A percentile compares a stretch with the other conserved stretches of the same genome.
These are phyloP conservation scores for Paguma larvata DNA, from an alignment of 2,797 vertebrate genomes.

Conservation along the genomic window DNA sequence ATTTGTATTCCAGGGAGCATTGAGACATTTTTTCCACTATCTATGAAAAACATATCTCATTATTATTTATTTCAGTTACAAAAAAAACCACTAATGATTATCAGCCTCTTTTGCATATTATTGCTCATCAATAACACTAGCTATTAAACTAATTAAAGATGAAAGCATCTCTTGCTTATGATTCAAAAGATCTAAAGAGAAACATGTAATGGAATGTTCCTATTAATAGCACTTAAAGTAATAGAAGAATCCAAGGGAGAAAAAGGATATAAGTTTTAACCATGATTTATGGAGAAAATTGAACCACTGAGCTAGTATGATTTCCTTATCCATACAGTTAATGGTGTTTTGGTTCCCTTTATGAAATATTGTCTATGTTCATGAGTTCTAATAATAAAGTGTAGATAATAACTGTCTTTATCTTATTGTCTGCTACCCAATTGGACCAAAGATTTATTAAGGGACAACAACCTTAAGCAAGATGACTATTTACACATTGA, in stretches of 20 bases:
- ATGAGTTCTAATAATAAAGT: not conserved
- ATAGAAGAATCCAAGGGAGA: not conserved
- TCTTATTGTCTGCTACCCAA: not conserved
- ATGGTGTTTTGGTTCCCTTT: not conserved
- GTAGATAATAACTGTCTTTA: not conserved
- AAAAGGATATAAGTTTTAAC: not conserved
- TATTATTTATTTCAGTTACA: slow-evolving; percentile 81
- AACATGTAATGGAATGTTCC: slow-evolving; percentile 75
- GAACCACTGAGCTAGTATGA: not conserved
- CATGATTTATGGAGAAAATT: slow-evolving; percentile 14
- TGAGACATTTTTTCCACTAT: slow-evolving; percentile 85
- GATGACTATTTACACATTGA: not conserved
- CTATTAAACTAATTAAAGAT: slow-evolving; percentile 79
- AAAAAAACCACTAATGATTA: slow-evolving; percentile 79
- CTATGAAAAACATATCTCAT: slow-evolving; percentile 83
- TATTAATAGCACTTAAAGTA: slow-evolving; percentile 80
- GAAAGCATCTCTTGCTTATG: slow-evolving; percentile 76
- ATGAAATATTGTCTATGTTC: not conserved
- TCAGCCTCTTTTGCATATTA: slow-evolving; percentile 81
- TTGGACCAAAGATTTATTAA: not conserved
- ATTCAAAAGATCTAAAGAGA: slow-evolving; percentile 70
- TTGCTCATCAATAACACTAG: slow-evolving; percentile 81
- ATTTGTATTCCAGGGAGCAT: slow-evolving; percentile 67
- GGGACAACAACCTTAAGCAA: not conserved
- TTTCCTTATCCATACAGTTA: not conserved